Evolutionary conservation across 2,888 invertebrate species (phyloP).

Genomic region (Eremobia ochroleuca): DNA sequence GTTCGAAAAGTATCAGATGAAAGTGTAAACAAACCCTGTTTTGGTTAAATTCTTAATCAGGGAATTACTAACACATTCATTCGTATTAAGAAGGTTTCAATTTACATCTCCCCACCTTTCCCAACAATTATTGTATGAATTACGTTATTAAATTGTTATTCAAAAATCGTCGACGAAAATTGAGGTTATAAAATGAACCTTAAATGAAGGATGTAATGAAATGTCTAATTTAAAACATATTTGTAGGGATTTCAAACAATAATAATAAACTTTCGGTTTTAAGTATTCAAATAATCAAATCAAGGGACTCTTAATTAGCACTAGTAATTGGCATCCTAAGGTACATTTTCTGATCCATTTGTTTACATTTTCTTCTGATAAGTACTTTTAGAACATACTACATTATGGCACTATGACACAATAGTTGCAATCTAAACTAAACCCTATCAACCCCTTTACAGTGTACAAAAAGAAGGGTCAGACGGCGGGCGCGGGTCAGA

Average conservation of each 20-base stretch:
- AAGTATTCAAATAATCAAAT: not conserved
- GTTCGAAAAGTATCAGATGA: not conserved
- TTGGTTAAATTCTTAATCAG: not conserved
- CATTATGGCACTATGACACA: not conserved
- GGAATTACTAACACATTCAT: not conserved
- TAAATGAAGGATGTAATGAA: not conserved
- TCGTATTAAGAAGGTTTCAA: not conserved
- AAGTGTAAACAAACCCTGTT: too few species aligned
- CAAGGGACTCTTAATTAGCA: not conserved
- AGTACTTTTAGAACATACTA: not conserved
- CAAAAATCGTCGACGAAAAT: not conserved
- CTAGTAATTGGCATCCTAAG: not conserved
- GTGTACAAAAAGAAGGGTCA: slow-evolving; percentile 94
- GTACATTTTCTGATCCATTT: not conserved
- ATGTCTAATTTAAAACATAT: not conserved
- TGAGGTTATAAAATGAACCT: not conserved
- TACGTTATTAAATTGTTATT: not conserved
- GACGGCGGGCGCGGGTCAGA: slow-evolving; percentile 94
- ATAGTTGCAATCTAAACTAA: not conserved
- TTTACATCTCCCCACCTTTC: not conserved
- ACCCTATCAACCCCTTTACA: slow-evolving; percentile 70
- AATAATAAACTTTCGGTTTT: not conserved
- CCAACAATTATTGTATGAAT: not conserved
- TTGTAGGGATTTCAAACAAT: not conserved
- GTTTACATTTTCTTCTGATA: not conserved